phyloP scores from a whole-genome alignment of 2,797 vertebrate genomes.

The Poeciliopsis paucimaculata region DNA sequence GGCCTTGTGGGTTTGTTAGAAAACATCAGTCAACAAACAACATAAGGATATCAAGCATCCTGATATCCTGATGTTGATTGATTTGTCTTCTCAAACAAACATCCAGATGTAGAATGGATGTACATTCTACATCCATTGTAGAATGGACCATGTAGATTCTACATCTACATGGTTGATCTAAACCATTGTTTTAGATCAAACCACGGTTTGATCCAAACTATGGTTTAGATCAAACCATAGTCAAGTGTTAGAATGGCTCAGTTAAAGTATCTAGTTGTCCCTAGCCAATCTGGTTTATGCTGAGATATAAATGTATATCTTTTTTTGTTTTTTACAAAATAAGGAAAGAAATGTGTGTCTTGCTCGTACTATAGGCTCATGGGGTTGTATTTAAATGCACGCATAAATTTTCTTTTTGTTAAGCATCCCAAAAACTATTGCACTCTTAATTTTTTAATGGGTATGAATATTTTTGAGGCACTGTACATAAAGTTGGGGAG shows the following conservation, averaged over 20 bases:
- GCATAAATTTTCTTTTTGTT: background rate
- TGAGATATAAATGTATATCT: background rate
- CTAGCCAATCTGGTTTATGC: background rate
- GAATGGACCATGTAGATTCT: no score
- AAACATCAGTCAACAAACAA: background rate
- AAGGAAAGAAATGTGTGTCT: background rate
- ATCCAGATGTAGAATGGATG: background rate
- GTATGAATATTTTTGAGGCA: background rate
- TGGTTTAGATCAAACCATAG: background rate
- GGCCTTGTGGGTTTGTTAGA: background rate
- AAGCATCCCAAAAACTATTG: background rate
- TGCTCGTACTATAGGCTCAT: background rate
- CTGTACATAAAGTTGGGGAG: background rate
- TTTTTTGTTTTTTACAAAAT: background rate
- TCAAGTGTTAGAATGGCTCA: background rate
- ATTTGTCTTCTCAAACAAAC: background rate
- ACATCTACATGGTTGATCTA: no score
- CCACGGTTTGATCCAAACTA: no score
- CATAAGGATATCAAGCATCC: background rate
- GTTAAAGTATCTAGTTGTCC: background rate
- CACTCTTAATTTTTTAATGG: background rate
- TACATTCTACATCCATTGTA: no score
- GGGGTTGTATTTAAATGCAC: background rate
- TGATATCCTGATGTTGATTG: no score
- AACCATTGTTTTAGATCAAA: no score